These are phyloP conservation scores for Callyntrura sp. DNA, from an alignment of 2,888 invertebrate genomes.

Conservation along the genomic window DNA sequence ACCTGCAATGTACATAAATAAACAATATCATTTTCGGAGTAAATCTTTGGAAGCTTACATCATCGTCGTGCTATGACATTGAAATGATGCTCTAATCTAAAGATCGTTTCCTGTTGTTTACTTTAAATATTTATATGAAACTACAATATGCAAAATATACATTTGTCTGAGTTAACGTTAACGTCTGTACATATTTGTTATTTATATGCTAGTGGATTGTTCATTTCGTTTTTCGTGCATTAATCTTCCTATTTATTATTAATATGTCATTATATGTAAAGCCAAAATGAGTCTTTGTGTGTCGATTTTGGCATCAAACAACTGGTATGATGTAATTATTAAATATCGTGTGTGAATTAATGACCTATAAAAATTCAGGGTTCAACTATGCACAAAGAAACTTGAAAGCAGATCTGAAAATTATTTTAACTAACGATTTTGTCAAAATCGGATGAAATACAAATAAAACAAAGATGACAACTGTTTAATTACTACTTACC, in stretches of 20 bases:
- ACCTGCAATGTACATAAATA: constrained; percentile 63
- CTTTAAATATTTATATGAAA: neutral
- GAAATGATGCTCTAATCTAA: too few relatives aligned
- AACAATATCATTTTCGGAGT: constrained; percentile 13
- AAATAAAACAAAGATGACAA: neutral
- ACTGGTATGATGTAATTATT: neutral
- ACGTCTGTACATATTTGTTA: constrained; percentile 1
- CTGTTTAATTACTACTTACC: neutral
- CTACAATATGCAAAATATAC: neutral
- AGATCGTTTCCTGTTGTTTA: neutral
- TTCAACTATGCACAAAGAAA: too few relatives aligned
- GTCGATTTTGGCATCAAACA: constrained; percentile 33
- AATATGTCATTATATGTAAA: neutral
- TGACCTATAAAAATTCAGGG: too few relatives aligned
- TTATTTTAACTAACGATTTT: neutral
- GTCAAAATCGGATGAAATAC: neutral
- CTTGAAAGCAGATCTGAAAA: too few relatives aligned
- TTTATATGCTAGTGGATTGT: too few relatives aligned
- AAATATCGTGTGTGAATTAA: neutral
- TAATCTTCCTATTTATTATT: constrained; percentile 16
- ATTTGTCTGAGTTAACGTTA: neutral
- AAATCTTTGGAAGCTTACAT: neutral
- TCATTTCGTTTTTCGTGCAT: neutral
- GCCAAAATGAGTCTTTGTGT: constrained; percentile 36
- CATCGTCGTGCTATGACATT: neutral